Evolutionary conservation across 1,140 invertebrate species (phyloP), one percentile per base, ranked within the genome.

Genomic region (Ceratoteleas bidentatus): DNA sequence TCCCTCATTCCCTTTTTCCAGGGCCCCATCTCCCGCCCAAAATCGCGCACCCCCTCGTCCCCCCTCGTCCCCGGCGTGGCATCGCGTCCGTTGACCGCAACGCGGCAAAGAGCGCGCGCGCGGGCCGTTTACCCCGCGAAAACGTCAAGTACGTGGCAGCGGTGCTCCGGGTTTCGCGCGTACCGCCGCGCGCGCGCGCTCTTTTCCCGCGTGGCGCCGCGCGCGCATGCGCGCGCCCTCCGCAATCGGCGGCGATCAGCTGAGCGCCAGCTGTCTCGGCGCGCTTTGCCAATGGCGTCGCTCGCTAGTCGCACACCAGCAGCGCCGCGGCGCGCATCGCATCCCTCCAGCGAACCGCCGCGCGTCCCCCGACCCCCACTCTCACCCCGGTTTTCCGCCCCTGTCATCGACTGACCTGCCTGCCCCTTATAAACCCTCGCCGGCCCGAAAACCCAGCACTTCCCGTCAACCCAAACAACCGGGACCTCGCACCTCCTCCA

Each of bases 221-320:
- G 14, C 24, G 40, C 13, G 16, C 14, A 6, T 57, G 40, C 52
- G 73, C 64, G 64, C 62, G 56, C 47, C 34, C 24, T 76, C 62
- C 54, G 49, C 61, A 54, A 24, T 24, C 64, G 52, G 13, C 8
- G 7, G 36, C 52, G 84, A 90, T 91, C 89, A 90, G 90, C 89
- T 91, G 90, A 90, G 89, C 84, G 85, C 88, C 89, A 91, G 90
- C 90, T 90, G 90, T 88, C 86, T 75, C 62, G 43, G 33, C 49
- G 58, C 57, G 57, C 36, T 52, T 47, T 14, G 50, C 89, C 88
- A 90, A 89, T 88, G 64, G 61, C 61, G 45, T 43, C 32, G 15
- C 47, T 16, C 16, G 4, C 0, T 16, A 16, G 15, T 15, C 6
- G 49, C 49, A 45, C 43, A n/a, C 43, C 3, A 10, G 49, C 15